Evolutionary conservation across 2,113 vertebrate species (phyloP).

Genomic region (Pungitius pungitius): DNA sequence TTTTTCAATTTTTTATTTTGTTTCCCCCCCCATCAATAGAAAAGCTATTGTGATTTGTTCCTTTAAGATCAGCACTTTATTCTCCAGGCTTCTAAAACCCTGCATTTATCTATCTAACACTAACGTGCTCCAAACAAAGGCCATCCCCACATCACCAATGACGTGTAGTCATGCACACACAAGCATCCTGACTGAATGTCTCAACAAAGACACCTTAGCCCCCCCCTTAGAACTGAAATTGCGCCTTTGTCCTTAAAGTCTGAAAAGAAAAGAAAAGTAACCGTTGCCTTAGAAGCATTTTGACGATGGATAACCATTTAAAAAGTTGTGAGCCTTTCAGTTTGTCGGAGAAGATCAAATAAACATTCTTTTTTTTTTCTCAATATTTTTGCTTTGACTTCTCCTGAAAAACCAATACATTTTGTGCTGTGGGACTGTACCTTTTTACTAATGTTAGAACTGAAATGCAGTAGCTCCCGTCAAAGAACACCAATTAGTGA

Average conservation of each 20-base stretch:
- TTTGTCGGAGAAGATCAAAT: not conserved
- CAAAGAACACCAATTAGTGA: conserved; percentile 39
- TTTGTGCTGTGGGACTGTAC: not conserved
- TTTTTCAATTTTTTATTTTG: not conserved
- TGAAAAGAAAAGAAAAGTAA: not conserved
- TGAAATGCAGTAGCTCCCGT: conserved; percentile 22
- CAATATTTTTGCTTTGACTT: not conserved
- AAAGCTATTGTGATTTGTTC: not conserved
- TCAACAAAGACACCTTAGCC: not conserved
- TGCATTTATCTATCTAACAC: not conserved
- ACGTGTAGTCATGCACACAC: not conserved
- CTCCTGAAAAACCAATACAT: not conserved
- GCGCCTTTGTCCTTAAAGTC: not conserved
- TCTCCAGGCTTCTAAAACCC: not conserved
- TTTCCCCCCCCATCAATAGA: not conserved
- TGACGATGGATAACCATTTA: not conserved
- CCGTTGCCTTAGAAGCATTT: not conserved
- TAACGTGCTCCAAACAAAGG: not conserved
- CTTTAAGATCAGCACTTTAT: not conserved
- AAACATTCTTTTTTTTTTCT: not conserved
- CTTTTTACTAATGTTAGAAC: conserved; percentile 27
- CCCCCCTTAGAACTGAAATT: not conserved
- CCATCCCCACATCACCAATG: not conserved
- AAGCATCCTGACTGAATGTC: not conserved
- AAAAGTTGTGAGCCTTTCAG: not conserved